These are phyloP conservation scores for Platysternon megacephalum DNA, from an alignment of 2,113 vertebrate species.

Conservation along the genomic window DNA sequence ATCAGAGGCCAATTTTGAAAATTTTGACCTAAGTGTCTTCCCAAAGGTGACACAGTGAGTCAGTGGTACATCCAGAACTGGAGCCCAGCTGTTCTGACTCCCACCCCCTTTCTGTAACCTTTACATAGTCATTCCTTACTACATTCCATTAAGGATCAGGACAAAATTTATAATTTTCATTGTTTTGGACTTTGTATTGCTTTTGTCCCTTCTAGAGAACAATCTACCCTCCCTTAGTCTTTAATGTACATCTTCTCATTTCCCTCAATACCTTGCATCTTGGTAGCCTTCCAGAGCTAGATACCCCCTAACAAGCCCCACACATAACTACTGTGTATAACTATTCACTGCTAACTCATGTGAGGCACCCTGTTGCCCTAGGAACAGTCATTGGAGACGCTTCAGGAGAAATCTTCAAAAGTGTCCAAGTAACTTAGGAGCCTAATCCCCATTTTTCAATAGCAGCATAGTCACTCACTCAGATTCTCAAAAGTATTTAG, in stretches of 20 bases:
- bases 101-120: neutral
- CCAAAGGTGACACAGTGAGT: neutral
- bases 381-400: too few species aligned
- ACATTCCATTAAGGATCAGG: neutral
- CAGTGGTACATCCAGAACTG: neutral
- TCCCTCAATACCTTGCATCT: neutral
- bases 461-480: too few species aligned
- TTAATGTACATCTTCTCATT: neutral
- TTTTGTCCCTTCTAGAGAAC: neutral
- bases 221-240: neutral
- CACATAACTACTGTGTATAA: too few species aligned
- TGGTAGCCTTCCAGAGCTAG: neutral
- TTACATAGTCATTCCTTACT: neutral
- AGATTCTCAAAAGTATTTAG: too few species aligned
- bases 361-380: too few species aligned
- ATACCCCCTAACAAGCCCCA: too few species aligned
- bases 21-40: neutral
- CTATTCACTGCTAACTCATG: too few species aligned
- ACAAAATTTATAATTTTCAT: fast-evolving
- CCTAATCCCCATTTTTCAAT: too few species aligned
- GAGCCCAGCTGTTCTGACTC: neutral
- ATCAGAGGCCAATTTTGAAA: neutral
- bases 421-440: too few species aligned
- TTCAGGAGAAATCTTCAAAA: too few species aligned
- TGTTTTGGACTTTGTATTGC: neutral